Evolutionary conservation across 2,888 invertebrate genomes (phyloP), one percentile per base, ranked within the genome.

Genomic region (Volucella bombylans): DNA sequence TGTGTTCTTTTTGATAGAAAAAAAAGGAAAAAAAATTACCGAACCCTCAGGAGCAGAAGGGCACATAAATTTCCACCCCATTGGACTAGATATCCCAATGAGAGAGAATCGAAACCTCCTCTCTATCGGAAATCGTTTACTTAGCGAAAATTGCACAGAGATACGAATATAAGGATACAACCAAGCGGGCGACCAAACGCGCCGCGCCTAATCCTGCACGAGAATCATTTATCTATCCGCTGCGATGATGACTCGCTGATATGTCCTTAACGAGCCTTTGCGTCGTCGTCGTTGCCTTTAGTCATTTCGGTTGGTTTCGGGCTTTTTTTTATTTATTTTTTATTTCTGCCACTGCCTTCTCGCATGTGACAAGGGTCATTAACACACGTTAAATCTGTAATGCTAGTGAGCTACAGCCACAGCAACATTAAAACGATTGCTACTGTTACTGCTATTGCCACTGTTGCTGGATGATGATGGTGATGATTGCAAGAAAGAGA

Each of bases 291-390:
- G 78, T 72, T 59, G 67, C 55, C 54, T 67, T 64, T 57, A 45
- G 73, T 55, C 62, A 62, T 73, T 69, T 69, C 31, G 59, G 9
- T 57, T 55, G 55, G 67, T 73, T 69, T 69, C 31, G 65, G 9
- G 49, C 23, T 15, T 31, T 18, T 9, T 61, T 54, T 57, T 15
- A 9, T 52, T 76, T 45, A 50, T 52, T 38, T 18, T 18, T 49
- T 18, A 49, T 41, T 10, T 68, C 12, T 68, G 49, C 54, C 69
- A 69, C 64, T 52, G 52, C 54, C 45, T 74, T 74, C 71, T 83
- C 74, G 83, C 85, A 85, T 85, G 85, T 85, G 85, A 81, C 85
- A 85, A 81, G 85, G 85, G 85, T 85, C 85, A 85, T 85, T 85
- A 85, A 81, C 85, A 85, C 85, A 81, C 85, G 85, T 85, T 81